Evolutionary conservation across 2,888 invertebrate genomes (phyloP), one percentile per base, ranked within the genome.

Genomic region (Polydrusus pterygomalis): DNA sequence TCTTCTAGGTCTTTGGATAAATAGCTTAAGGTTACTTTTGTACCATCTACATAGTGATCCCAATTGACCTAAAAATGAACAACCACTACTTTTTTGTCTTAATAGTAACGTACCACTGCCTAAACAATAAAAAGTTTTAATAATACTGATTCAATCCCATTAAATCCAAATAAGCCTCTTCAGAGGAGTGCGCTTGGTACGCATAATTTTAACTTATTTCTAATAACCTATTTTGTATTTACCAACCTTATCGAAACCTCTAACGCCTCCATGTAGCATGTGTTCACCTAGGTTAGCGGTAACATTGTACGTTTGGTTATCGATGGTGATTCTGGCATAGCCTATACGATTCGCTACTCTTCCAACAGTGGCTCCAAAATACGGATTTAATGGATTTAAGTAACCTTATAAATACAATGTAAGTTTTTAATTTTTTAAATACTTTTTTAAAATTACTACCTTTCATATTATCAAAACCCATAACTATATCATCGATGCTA

Each of bases 321-420:
- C 91, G 1, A 97, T 88, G 2, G 85, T 86, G 85, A 97, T 94
- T 75, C 90, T 90, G 0, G 92, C 96, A 25, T 92, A 91, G 0
- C 90, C 91, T 76, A 97, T 93, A 56, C 94, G 90, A 87, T 97
- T 97, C 1, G 95, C 96, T 25, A 95, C 95, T 62, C 97, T 91
- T 0, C 98, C 98, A 73, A 97, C 90, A 0, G 96, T 93, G 0
- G 95, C 93, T 6, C 98, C 98, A 83, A 97, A 95, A 85, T 97
- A 97, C 0, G 94, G 94, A 84, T 95, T 95, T n/a, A 88, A 84
- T 0, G 88, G 85, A 79, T 90, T 89, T 51, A 91, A 88, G 84
- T 95, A 95, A 64, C 93, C 95, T 94, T 38, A 34, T 40, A 15
- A 65, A 30, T 20, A 1, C 15, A 34, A 25, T 25, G 25, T 3